phyloP scores from a whole-genome alignment of 1,140 invertebrate species.

The Stenopsyche tienmushanensis region DNA sequence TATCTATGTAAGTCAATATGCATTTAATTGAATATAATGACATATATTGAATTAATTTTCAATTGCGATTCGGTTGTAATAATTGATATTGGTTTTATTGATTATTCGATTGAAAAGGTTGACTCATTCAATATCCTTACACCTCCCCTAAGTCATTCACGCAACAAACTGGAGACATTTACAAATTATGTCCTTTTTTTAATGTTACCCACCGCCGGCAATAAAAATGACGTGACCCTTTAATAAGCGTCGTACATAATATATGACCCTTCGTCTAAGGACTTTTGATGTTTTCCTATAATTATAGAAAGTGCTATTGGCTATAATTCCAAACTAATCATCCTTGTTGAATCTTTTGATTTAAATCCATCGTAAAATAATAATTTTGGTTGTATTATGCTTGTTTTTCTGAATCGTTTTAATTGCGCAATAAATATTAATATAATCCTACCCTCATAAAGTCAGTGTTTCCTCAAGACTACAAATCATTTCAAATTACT shows the following conservation, averaged over 20 bases:
- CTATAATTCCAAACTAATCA: slow-evolving; percentile 8
- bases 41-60: too few relatives aligned
- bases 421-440: too few relatives aligned
- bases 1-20: neutral
- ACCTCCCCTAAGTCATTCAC: slow-evolving; percentile 16
- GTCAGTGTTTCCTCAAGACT: neutral
- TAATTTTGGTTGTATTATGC: too few relatives aligned
- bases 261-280: slow-evolving; percentile 6
- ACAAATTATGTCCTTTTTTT: slow-evolving; percentile 39
- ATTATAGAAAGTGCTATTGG: slow-evolving; percentile 20
- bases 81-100: slow-evolving; percentile 39
- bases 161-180: slow-evolving; percentile 12
- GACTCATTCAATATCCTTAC: too few relatives aligned
- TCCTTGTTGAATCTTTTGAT: too few relatives aligned
- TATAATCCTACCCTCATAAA: too few relatives aligned
- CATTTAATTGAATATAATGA: too few relatives aligned
- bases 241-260: slow-evolving; percentile 37
- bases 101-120: too few relatives aligned
- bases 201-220: slow-evolving; percentile 26
- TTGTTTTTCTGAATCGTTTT: too few relatives aligned
- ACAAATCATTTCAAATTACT: slow-evolving; percentile 15
- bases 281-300: slow-evolving; percentile 15
- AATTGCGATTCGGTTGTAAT: too few relatives aligned
- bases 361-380: too few relatives aligned
- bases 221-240: slow-evolving; percentile 39